These are phyloP conservation scores for Watsonalla binaria DNA, from an alignment of 2,888 invertebrate species.

Conservation along the genomic window DNA sequence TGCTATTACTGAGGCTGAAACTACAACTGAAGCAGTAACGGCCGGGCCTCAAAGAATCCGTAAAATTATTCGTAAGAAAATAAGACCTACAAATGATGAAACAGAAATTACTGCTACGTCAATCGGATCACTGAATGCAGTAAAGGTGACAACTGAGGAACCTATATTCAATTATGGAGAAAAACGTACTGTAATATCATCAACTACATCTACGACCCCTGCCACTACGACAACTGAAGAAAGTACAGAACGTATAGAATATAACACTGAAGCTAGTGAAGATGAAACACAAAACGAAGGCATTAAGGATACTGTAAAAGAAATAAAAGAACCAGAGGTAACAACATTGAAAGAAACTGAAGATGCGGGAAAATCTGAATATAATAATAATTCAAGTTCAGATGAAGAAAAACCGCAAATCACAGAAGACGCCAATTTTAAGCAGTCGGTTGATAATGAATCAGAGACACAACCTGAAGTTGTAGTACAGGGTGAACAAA, in stretches of 20 bases:
- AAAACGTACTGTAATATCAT: conserved; percentile 34
- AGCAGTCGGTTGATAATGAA: conserved; percentile 8
- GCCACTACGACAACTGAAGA: conserved; percentile 22
- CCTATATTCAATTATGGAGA: conserved; percentile 60
- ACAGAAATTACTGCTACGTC: conserved; percentile 44
- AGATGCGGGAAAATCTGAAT: not conserved
- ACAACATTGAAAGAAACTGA: conserved; percentile 7
- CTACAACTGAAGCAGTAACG: conserved; percentile 28
- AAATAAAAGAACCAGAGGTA: conserved; percentile 12
- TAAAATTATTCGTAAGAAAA: conserved; percentile 64
- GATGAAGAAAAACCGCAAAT: conserved; percentile 7
- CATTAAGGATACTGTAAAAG: conserved; percentile 16
- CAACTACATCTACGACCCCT: conserved; percentile 18
- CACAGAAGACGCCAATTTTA: conserved; percentile 15
- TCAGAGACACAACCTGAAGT: conserved; percentile 30
- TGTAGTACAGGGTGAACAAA: conserved; percentile 36
- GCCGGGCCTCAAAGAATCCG: conserved; percentile 41
- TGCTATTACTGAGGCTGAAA: conserved; percentile 18
- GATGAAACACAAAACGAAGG: conserved; percentile 7
- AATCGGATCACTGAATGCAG: conserved; percentile 35
- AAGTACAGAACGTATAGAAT: conserved; percentile 22
- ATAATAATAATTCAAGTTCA: not conserved
- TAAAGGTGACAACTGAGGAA: conserved; percentile 36
- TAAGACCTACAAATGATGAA: conserved; percentile 45
- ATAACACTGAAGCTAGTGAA: conserved; percentile 19